Evolutionary conservation across 2,113 vertebrate species (phyloP).

Genomic region (Austrofundulus limnaeus): DNA sequence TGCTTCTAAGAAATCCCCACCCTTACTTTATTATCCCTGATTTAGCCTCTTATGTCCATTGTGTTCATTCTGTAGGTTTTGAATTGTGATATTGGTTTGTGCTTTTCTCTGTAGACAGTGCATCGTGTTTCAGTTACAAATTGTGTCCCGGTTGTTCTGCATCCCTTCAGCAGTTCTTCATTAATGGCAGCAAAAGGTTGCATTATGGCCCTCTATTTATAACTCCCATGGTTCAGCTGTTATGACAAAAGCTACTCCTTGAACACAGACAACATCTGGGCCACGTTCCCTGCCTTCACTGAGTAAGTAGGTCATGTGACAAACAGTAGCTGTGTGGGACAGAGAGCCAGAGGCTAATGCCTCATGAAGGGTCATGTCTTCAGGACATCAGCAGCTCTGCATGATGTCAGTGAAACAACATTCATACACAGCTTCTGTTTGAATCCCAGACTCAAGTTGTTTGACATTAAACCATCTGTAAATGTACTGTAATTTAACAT

Average conservation of each 20-base stretch:
- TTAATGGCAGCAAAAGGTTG: neutral
- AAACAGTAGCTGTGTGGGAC: slow-evolving; percentile 18
- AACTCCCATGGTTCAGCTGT: no score
- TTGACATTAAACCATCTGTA: no score
- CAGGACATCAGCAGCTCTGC: neutral
- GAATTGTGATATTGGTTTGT: no score
- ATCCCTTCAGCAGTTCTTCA: no score
- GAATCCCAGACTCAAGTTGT: no score
- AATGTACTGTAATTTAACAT: no score
- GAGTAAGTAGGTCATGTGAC: slow-evolving; percentile 27
- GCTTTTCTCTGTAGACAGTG: no score
- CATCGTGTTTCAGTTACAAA: neutral
- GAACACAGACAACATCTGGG: neutral
- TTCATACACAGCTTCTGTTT: neutral
- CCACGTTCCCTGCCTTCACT: neutral
- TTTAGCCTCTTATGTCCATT: no score
- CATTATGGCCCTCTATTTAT: neutral
- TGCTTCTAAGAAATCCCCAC: no score
- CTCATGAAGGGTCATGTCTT: neutral
- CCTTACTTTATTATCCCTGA: no score
- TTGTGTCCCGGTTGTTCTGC: neutral
- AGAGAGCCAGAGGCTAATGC: neutral
- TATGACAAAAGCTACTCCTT: no score
- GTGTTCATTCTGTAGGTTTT: no score
- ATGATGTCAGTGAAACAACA: neutral